phyloP scores from a whole-genome alignment of 92 coral and sea anemone genomes.

The Porites lobata region DNA sequence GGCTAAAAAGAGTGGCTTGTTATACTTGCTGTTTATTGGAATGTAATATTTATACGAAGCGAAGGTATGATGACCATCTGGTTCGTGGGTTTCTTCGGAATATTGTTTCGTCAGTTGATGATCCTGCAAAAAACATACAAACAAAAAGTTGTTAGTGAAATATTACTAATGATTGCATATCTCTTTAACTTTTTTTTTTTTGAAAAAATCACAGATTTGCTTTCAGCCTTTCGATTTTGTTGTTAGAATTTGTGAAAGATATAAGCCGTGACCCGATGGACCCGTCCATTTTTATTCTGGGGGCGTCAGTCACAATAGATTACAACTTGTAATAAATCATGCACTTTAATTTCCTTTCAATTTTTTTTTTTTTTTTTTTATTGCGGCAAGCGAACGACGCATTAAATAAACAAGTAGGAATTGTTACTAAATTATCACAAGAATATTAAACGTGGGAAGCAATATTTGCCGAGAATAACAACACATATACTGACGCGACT shows the following conservation, averaged over 20 bases:
- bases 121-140: constrained; percentile 37
- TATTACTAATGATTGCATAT: constrained; percentile 10
- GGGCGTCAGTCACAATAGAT: constrained; percentile 1
- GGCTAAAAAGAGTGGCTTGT: constrained; percentile 15
- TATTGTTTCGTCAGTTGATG: constrained; percentile 40
- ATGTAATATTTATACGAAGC: constrained; percentile 29
- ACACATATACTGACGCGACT: constrained; percentile 19
- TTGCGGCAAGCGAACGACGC: constrained; percentile 6
- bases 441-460: constrained; percentile 51
- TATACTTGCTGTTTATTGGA: neutral
- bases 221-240: neutral
- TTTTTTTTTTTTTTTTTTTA: neutral
- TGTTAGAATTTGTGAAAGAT: constrained; percentile 21
- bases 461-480: constrained; percentile 35
- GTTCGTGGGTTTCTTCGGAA: constrained; percentile 27
- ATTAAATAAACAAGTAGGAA: constrained; percentile 5
- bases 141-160: constrained; percentile 21
- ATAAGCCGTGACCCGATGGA: neutral
- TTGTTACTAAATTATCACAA: constrained; percentile 8
- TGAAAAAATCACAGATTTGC: no score
- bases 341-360: constrained; percentile 25
- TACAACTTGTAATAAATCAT: constrained; percentile 7
- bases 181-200: no score
- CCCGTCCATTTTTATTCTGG: no score
- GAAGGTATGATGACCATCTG: constrained; percentile 34